Evolutionary conservation across 2,113 vertebrate genomes (phyloP), one percentile per base, ranked within the genome.

Genomic region (Calypte anna): DNA sequence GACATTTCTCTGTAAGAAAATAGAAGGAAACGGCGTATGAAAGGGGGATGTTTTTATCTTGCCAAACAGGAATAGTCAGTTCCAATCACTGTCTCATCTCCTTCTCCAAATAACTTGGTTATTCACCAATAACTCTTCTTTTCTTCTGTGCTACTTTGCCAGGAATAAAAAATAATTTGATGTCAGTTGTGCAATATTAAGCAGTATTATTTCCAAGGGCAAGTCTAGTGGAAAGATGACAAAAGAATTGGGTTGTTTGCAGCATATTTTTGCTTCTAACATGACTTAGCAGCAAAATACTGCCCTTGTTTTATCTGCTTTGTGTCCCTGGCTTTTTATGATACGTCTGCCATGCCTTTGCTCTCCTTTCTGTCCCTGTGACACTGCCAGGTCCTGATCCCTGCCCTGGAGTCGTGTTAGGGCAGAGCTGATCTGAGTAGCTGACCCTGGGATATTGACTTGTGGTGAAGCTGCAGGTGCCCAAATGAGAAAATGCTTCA

Each of bases 1-100:
- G 94, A 93, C 68, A 24, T 96, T 91, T 75, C 79, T 94, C 78
- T 95, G 90, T 90, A 76, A 88, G 89, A 86, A 95, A 94, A 88
- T 58, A 79, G 84, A 92, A 84, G 82, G 85, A 93, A 95, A 30
- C 86, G 31, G 87, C 10, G 14, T 80, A 57, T 94, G 93, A 95
- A 96, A 93, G 61, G 85, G 91, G 93, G 68, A 69, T n/a, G 90
- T 86, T 95, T 95, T 95, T 86, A 86, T 96, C 91, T 86, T 96
- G 90, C 94, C 93, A 96, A 95, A 81, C 51, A 91, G 82, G 68
- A 93, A 83, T 93, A 91, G 94, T 90, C 82, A 43, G 85, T 90
- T 97, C 94, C 95, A 90, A 70, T 96, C 14, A 2, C 67, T 86
- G 84, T 88, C 91, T 94, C 43, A 10, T 89, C 89, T 90, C 84